These are phyloP conservation scores for Pterocles burchelli DNA, from an alignment of 2,113 vertebrate species.

Conservation along the genomic window DNA sequence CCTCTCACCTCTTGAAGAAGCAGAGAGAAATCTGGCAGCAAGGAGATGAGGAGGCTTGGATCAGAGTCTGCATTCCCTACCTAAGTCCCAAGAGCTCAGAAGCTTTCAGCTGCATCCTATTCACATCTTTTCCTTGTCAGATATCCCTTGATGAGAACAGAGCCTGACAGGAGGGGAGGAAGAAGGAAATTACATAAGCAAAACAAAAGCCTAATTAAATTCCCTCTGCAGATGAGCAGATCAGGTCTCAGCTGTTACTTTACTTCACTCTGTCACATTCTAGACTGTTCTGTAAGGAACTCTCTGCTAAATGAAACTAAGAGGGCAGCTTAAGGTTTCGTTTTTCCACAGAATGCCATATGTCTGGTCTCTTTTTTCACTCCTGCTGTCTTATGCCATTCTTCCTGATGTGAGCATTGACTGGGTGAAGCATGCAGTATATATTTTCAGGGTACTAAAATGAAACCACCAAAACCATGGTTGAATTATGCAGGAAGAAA, in stretches of 20 bases:
- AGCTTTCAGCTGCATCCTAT: conserved; percentile 43
- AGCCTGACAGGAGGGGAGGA: conserved; percentile 9
- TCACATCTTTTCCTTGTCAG: conserved; percentile 45
- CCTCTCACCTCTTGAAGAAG: not conserved
- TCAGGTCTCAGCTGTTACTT: not conserved
- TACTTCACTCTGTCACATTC: conserved; percentile 18
- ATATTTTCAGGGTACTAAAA: not conserved
- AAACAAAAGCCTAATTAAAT: conserved; percentile 49
- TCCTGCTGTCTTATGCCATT: not conserved
- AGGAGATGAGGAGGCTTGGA: not conserved
- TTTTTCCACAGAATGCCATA: not conserved
- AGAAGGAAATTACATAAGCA: conserved; percentile 36
- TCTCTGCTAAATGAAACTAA: not conserved
- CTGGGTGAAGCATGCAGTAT: not conserved
- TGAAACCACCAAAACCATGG: not conserved
- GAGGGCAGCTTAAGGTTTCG: not conserved
- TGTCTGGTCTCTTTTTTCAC: not conserved
- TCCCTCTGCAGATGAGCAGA: conserved; percentile 29
- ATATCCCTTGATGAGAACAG: not conserved
- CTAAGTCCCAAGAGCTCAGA: conserved; percentile 9
- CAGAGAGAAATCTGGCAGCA: not conserved
- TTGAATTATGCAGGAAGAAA: not conserved
- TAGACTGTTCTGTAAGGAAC: conserved; percentile 12
- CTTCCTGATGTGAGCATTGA: accelerated
- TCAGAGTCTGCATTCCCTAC: not conserved